Evolutionary conservation across 2,113 vertebrate species (phyloP), one percentile per base, ranked within the genome.

Genomic region (Hippolais icterina): DNA sequence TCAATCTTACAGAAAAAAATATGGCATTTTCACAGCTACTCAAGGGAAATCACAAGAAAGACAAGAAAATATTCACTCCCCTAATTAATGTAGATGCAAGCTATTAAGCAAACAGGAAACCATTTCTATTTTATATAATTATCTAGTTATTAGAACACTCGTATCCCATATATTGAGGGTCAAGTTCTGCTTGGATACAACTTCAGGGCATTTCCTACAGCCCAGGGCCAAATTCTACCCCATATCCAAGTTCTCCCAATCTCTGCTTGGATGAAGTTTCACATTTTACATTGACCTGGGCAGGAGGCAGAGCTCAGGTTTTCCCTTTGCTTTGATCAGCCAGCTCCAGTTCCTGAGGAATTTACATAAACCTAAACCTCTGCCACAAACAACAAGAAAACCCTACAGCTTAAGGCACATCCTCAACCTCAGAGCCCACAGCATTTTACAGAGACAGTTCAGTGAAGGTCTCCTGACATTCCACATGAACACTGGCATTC

Each of bases 231-330:
- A 3, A 7, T 9, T 31, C 57, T 22, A 60, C 14, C 15, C 47
- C 0, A 1, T 11, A 3, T 53, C 29, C 33, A 53, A 44, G 33
- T 66, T 70, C 84, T 54, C 39, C 54, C 64, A 93, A 29, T 84
- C 94, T 57, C 78, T 90, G 57, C 78, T 27, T 7, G 53, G 88
- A 93, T 88, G n/a, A 64, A 83, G 74, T 91, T 87, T 56, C 93
- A 84, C 65, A 15, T 60, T 72, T 83, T 56, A 22, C 31, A 83
- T 86, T 53, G 31, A 28, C 19, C 27, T 0, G 2, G 56, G 28
- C 52, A 71, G 44, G 6, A 71, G 6, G 28, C 27, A 28, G 37
- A 89, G 65, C 64, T 44, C 69, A 47, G 65, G n/a, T 71, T 66
- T 39, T 47, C 57, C 52, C 29, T 52, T 72, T 60, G 23, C 31